phyloP scores from a whole-genome alignment of 2,113 vertebrate species.

The Channa maculata region DNA sequence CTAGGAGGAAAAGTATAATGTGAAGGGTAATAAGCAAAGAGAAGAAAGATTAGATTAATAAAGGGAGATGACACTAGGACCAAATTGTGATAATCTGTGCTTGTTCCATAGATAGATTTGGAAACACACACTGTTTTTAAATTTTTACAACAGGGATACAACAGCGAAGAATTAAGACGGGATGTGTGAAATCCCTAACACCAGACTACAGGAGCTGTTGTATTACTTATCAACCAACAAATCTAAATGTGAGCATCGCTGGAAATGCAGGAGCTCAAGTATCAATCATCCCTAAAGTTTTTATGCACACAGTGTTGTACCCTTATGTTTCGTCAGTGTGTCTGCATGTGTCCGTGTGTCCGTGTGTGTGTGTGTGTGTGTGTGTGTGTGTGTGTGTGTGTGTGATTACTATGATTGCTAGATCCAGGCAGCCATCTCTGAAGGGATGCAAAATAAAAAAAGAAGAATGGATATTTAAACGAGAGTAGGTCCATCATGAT shows the following conservation, averaged over 20 bases:
- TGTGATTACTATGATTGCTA: slow-evolving; percentile 15
- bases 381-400: not conserved
- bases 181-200: too few relatives aligned
- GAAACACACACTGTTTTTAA: too few relatives aligned
- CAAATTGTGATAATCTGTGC: not conserved
- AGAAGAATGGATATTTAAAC: slow-evolving; percentile 84
- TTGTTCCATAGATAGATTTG: too few relatives aligned
- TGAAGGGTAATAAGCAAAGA: not conserved
- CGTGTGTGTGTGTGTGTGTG: slow-evolving; percentile 15
- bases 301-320: not conserved
- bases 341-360: not conserved
- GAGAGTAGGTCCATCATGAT: slow-evolving; percentile 76
- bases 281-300: too few relatives aligned
- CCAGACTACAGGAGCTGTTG: too few relatives aligned
- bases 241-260: not conserved
- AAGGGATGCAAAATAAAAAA: slow-evolving; percentile 29
- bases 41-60: not conserved
- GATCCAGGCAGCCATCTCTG: slow-evolving; percentile 44
- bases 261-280: too few relatives aligned
- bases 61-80: not conserved
- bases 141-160: too few relatives aligned
- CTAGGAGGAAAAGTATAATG: not conserved
- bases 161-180: too few relatives aligned
- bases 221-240: too few relatives aligned
- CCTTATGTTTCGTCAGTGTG: not conserved